phyloP scores from a whole-genome alignment of 2,888 invertebrate species.

The Phlogophora meticulosa region DNA sequence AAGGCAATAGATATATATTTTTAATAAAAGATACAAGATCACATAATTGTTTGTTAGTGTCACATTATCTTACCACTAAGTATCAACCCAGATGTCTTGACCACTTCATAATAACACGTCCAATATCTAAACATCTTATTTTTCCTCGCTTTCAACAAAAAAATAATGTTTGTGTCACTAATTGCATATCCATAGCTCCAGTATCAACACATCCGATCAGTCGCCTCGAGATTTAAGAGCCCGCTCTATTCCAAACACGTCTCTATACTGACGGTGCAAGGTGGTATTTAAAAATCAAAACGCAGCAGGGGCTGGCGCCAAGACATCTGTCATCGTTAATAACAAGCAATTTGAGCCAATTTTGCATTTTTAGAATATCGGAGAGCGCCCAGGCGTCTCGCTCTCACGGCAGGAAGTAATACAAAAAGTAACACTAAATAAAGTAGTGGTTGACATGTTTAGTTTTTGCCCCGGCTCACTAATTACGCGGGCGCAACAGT shows the following conservation, averaged over 20 bases:
- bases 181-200: conserved; percentile 87
- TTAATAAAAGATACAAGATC: not conserved
- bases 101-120: conserved; percentile 49
- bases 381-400: conserved; percentile 86
- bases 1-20: not conserved
- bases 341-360: conserved; percentile 90
- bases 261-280: conserved; percentile 64
- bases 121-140: conserved; percentile 72
- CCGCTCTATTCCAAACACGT: conserved; percentile 56
- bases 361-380: conserved; percentile 89
- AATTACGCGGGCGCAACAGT: conserved; percentile 79
- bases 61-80: conserved; percentile 32
- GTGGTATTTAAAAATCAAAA: conserved; percentile 61
- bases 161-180: conserved; percentile 83
- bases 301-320: conserved; percentile 82
- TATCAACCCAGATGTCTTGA: conserved; percentile 44
- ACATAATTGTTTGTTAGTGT: not conserved
- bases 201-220: conserved; percentile 89
- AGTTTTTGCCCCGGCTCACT: conserved; percentile 82
- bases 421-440: conserved; percentile 88
- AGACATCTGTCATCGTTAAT: conserved; percentile 91
- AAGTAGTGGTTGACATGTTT: conserved; percentile 87
- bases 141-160: conserved; percentile 67
- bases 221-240: conserved; percentile 70
- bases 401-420: conserved; percentile 86